Evolutionary conservation across 2,113 vertebrate genomes (phyloP).

Genomic region (Gymnocephalus cernua): DNA sequence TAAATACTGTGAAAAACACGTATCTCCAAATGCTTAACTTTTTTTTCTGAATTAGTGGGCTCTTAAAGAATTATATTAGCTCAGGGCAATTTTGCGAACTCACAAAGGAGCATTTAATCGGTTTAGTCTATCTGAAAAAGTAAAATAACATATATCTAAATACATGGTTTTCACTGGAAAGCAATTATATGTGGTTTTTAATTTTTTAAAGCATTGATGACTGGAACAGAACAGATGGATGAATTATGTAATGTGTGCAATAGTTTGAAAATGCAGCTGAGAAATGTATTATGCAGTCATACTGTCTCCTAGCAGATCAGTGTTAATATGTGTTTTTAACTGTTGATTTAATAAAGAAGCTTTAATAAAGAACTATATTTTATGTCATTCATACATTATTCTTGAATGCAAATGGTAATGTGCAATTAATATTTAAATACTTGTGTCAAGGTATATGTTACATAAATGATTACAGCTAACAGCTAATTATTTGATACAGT

Average conservation of each 20-base stretch:
- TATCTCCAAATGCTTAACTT: background rate
- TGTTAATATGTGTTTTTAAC: conserved; percentile 12
- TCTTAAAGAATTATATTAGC: background rate
- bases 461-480: background rate
- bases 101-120: background rate
- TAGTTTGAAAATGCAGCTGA: conserved; percentile 28
- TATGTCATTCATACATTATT: background rate
- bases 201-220: background rate
- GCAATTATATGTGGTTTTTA: background rate
- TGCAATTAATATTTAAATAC: background rate
- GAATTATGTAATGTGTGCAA: conserved; percentile 27
- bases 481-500: background rate
- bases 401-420: conserved; percentile 18
- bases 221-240: conserved; percentile 23
- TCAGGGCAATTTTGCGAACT: background rate
- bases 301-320: background rate
- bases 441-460: background rate
- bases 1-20: background rate
- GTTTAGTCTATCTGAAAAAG: background rate
- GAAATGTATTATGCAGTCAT: background rate
- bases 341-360: background rate
- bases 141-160: background rate
- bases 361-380: background rate
- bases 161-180: background rate
- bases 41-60: background rate